Evolutionary conservation across 2,888 invertebrate genomes (phyloP), one percentile per base, ranked within the genome.

Genomic region (Dynastes tityus): DNA sequence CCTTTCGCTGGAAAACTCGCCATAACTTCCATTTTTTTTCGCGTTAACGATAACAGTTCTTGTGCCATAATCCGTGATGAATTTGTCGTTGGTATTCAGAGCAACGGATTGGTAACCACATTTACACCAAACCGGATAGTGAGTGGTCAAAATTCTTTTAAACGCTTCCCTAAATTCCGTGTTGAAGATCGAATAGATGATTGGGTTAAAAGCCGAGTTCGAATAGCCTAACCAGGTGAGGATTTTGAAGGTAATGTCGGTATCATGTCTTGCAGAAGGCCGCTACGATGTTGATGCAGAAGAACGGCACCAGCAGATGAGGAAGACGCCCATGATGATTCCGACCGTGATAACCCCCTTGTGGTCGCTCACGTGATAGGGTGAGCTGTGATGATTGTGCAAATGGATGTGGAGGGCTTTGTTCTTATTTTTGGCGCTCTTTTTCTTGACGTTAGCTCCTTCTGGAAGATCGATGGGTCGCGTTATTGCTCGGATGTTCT

Each of bases 161-260:
- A 99, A 99, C 22, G 99, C 99, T 86, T 97, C 96, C 16, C 99
- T 93, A 88, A 99, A 99, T 89, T 99, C 99, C 13, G 97, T 95
- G 90, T 99, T 99, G 91, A 99, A 99, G 87, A 99, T 99, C 81
- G 98, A 97, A 91, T 98, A 98, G 88, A 98, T 98, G 87, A 98
- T 97, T 51, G 98, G 98, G 90, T 98, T 98, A 90, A 98, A 97
- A 76, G 97, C 97, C 61, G 97, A 97, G 90, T 99, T 99, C 80
- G 97, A 97, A 89, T 99, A 99, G 82, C 99, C 99, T 85, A 99
- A 92, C 99, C 99, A 99, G 58, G 99, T 98, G 83, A 99, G 93
- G 84, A 97, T 95, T 91, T 95, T 92, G 83, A 95, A 94, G 51
- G 93, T 93, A 88, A 94, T 91, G 87, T 95, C 95, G 97, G 96